Evolutionary conservation across 1,140 invertebrate species (phyloP).

Genomic region (Aphelinus atriplicis): DNA sequence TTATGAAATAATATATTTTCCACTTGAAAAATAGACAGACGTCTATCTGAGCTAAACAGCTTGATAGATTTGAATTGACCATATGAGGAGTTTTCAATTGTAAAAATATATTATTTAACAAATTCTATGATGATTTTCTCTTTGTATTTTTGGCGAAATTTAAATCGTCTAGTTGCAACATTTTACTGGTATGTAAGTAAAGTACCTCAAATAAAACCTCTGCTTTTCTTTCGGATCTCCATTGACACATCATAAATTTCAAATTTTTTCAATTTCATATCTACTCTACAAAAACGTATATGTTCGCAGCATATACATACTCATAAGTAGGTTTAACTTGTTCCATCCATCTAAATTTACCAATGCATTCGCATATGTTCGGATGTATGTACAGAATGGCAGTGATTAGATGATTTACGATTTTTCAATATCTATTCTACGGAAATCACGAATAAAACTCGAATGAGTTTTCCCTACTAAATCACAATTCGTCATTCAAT

Average conservation of each 20-base stretch:
- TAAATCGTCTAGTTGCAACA: too few species aligned
- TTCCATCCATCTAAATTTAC: conserved; percentile 5
- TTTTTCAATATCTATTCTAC: conserved; percentile 24
- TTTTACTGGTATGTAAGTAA: not conserved
- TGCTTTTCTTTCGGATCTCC: conserved; percentile 6
- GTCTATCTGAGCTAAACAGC: not conserved
- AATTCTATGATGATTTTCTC: conserved; percentile 14
- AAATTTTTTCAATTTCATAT: conserved; percentile 31
- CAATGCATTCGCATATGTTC: conserved; percentile 51
- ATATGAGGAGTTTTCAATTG: conserved; percentile 5
- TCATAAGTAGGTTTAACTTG: conserved; percentile 12
- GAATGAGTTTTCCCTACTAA: conserved; percentile 21
- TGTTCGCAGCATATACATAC: not conserved
- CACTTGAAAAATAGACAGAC: conserved; percentile 32
- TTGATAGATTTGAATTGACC: conserved; percentile 34
- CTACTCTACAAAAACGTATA: conserved; percentile 34
- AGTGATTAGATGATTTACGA: conserved; percentile 53
- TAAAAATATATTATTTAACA: conserved; percentile 15
- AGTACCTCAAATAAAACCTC: too few species aligned
- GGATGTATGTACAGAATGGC: conserved; percentile 61
- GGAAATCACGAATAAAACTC: conserved; percentile 34
- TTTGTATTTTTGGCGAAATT: conserved; percentile 9
- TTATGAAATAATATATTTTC: conserved; percentile 41
- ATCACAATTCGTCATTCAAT: conserved; percentile 31
- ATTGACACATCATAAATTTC: conserved; percentile 27